These are phyloP conservation scores for Potorous gilbertii DNA, from an alignment of 2,797 vertebrate species.

Conservation along the genomic window DNA sequence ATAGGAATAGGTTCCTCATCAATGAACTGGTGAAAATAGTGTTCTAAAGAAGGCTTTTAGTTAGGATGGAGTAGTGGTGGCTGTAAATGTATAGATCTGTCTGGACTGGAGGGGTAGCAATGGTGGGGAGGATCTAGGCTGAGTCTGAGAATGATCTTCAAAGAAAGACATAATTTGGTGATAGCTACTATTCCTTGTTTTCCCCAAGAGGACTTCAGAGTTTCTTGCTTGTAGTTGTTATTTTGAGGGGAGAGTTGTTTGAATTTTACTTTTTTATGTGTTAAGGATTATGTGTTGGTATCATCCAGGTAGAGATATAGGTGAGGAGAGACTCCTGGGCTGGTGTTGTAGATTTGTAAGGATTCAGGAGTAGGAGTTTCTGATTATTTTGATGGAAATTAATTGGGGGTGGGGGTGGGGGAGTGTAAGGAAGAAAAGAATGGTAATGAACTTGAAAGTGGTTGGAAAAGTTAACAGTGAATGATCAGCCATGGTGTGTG, in stretches of 20 bases:
- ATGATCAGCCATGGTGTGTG: neutral
- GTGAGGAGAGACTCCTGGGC: neutral
- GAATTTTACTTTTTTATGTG: neutral
- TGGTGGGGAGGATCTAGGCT: neutral
- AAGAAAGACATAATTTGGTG: neutral
- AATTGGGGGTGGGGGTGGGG: neutral
- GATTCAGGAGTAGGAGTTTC: neutral
- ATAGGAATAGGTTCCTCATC: neutral
- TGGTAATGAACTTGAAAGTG: neutral
- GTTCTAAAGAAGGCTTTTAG: neutral
- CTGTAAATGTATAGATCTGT: neutral
- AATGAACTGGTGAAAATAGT: neutral
- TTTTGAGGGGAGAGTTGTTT: neutral
- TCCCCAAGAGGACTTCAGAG: neutral
- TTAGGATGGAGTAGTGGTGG: neutral
- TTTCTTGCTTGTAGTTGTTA: neutral
- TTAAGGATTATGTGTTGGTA: neutral
- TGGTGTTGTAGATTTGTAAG: neutral
- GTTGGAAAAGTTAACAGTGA: neutral
- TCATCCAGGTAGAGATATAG: neutral
- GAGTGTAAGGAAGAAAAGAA: neutral
- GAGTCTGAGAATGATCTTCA: neutral
- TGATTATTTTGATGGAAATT: neutral
- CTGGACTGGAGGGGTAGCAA: neutral
- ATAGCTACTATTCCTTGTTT: neutral